A percentile compares a stretch with the other conserved stretches of the same genome.
Evolutionary conservation across 2,888 invertebrate genomes (phyloP).

Genomic region (Lissonota sp.): DNA sequence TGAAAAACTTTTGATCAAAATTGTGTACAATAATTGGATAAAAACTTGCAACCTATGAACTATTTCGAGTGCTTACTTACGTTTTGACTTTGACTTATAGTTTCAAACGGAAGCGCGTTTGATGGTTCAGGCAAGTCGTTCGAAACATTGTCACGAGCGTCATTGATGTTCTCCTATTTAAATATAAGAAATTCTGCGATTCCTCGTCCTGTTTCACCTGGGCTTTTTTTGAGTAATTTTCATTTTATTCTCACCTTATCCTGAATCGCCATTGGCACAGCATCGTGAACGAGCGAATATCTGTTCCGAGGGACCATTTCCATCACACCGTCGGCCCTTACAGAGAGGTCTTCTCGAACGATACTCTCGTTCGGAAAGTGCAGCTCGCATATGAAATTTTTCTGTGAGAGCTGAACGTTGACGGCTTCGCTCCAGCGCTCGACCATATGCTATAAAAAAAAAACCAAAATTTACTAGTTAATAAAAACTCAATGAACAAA

Average conservation of each 20-base stretch:
- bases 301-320: conserved; percentile 7
- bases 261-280: conserved; percentile 9
- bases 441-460: conserved; percentile 27
- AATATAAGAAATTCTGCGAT: conserved; percentile 6
- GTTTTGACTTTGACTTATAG: neutral
- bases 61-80: neutral
- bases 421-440: conserved; percentile 16
- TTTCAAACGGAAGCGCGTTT: neutral
- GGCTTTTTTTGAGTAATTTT: neutral
- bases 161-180: conserved; percentile 13
- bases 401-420: neutral
- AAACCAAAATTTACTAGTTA: conserved; percentile 17
- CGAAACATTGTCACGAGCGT: neutral
- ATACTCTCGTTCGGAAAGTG: conserved; percentile 11
- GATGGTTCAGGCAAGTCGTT: conserved; percentile 11
- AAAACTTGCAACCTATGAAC: conserved; percentile 3
- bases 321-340: conserved; percentile 1
- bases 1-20: conserved; percentile 2
- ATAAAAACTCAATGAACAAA: conserved; percentile 18
- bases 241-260: conserved; percentile 22
- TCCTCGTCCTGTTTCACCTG: neutral
- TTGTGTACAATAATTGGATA: conserved; percentile 7
- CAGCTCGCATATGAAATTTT: conserved; percentile 15
- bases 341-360: conserved; percentile 8
- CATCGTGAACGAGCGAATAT: conserved; percentile 14